Conservation (phyloP, 2,888 invertebrate species). For the Piscicola geometra region DNA sequence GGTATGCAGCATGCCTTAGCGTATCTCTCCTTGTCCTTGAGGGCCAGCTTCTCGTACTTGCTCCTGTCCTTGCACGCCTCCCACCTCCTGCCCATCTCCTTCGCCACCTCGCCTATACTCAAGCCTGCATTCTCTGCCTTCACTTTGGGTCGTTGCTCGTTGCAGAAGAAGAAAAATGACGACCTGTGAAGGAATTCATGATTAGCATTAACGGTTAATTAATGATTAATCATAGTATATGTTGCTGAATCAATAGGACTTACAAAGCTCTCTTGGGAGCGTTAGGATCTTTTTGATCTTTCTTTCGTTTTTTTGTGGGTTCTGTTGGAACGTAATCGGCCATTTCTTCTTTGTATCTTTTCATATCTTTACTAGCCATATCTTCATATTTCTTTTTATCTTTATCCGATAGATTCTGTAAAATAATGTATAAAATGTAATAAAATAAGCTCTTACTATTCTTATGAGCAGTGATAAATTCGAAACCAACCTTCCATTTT, state of each 20-base stretch:
- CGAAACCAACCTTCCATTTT: constrained; percentile 31
- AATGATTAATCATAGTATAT: background rate
- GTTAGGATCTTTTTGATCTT: constrained; percentile 84
- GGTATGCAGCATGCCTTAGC: constrained; percentile 73
- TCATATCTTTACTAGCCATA: constrained; percentile 25
- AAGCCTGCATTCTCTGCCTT: constrained; percentile 86
- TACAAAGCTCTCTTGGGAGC: constrained; percentile 97
- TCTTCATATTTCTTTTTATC: constrained; percentile 33
- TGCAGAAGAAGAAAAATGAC: constrained; percentile 99
- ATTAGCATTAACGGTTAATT: background rate
- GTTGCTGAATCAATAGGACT: constrained; percentile 56
- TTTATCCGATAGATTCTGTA: constrained; percentile 19
- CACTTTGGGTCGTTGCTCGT: constrained; percentile 90
- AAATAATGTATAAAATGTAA: background rate
- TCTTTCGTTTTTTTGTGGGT: constrained; percentile 73
- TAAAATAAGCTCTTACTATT: background rate
- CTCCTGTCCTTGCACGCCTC: constrained; percentile 73
- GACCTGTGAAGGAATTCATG: constrained; percentile 70
- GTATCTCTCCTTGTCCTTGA: constrained; percentile 90
- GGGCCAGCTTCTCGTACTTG: constrained; percentile 87
- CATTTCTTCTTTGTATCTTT: constrained; percentile 30
- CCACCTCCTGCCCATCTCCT: constrained; percentile 91
- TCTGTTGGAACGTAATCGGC: constrained; percentile 36
- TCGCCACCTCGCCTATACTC: constrained; percentile 92
- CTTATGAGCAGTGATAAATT: too few species aligned